These are phyloP conservation scores for Caenorhabditis sp. DNA, from an alignment of 2,888 invertebrate species.

Conservation along the genomic window DNA sequence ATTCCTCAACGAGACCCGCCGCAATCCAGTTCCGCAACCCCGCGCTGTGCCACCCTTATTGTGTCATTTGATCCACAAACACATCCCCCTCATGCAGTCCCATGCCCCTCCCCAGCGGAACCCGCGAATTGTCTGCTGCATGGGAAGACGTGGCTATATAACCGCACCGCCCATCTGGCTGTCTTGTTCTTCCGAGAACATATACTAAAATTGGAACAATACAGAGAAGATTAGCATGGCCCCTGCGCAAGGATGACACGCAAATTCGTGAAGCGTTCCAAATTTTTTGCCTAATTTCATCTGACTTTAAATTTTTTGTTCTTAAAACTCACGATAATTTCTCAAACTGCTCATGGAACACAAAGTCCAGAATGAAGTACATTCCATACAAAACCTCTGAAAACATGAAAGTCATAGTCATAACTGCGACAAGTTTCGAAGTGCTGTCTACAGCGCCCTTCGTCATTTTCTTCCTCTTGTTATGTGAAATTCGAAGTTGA, in stretches of 20 bases:
- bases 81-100: too few species aligned
- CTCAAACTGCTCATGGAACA: too few species aligned
- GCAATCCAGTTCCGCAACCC: too few species aligned
- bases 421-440: neutral
- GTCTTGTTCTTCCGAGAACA: slow-evolving; percentile 61
- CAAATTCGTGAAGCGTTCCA: slow-evolving; percentile 94
- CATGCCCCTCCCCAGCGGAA: too few species aligned
- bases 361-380: neutral
- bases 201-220: slow-evolving; percentile 90
- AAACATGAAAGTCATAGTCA: neutral
- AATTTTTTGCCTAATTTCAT: slow-evolving; percentile 84
- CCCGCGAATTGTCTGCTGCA: too few species aligned
- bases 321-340: too few species aligned
- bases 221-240: slow-evolving; percentile 95
- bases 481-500: neutral
- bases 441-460: neutral
- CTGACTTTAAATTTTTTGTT: too few species aligned
- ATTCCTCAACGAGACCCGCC: too few species aligned
- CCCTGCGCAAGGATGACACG: slow-evolving; percentile 95
- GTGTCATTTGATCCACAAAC: too few species aligned
- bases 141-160: too few species aligned
- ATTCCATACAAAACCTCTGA: neutral
- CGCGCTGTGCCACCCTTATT: too few species aligned
- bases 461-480: neutral
- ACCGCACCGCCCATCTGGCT: too few species aligned